Base-by-base conservation (phyloP, 1,140 invertebrate genomes). In the Bombus huntii region DNA sequence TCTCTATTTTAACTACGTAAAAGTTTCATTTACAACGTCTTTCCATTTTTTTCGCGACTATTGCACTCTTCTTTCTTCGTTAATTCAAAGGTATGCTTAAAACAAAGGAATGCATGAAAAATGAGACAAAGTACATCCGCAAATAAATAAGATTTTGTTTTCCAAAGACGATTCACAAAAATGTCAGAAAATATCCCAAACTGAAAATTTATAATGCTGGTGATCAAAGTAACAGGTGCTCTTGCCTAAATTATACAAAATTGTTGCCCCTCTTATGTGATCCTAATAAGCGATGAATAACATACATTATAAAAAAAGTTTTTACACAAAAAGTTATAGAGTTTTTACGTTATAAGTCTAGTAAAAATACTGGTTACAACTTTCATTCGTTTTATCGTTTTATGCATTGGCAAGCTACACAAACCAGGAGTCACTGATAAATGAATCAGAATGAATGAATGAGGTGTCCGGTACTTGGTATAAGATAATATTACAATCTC, bases 281-380 rank as follows among this genome's bases (percentile, higher is more conserved):
- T 25, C 6, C 65, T 80, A 80, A 34, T 39, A 80, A 80, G 83
- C 57, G 18, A 73, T 73, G 28, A 39, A 44, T 77, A 44, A 62
- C 28, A 13, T 71, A 37, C 65, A 80, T 84, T 31, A 72, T 62
- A 53, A 80, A 83, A 62, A 74, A 42, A 44, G 42, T 25, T 53
- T 77, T 72, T 42, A 87, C 81, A 65, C 77, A 80, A 76, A 76
- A 83, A 71, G 71, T 89, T 65, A 37, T 25, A 22, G 62, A 80
- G 12, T 42, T 80, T 34, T 39, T 39, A 44, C 72, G 75, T 84
- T 65, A 62, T 71, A 80, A 80, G 42, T 85, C 83, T 88, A 89
- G 78, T 57, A 87, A 90, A 91, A 92, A 91, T 92, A 92, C 90
- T 89, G 88, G 80, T 92, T 91, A 80, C 31, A 86, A 86, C 73